A percentile compares a stretch with the other conserved stretches of the same genome.
Evolutionary conservation across 92 coral and sea anemone species (phyloP).

Genomic region (Actinostola sp.): DNA sequence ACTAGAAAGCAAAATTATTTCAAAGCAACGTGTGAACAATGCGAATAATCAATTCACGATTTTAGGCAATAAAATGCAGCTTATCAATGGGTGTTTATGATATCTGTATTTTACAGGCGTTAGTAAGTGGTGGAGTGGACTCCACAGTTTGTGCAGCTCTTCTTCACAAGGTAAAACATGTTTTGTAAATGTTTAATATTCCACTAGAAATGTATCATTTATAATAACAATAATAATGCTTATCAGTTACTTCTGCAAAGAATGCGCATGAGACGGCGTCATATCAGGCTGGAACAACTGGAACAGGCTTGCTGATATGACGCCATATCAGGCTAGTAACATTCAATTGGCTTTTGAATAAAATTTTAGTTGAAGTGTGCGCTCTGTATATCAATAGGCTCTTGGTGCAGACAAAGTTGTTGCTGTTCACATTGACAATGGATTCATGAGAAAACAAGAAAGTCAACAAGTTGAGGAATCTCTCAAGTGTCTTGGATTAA

Average conservation of each 20-base stretch:
- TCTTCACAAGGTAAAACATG: conserved; percentile 70
- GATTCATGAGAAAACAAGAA: conserved; percentile 96
- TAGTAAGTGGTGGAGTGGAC: conserved; percentile 98
- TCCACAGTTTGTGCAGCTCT: conserved; percentile 97
- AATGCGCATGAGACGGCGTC: too few species aligned
- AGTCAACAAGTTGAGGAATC: conserved; percentile 92
- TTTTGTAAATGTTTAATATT: background rate
- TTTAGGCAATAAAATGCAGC: too few species aligned
- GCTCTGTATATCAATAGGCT: conserved; percentile 57
- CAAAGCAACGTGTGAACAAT: too few species aligned
- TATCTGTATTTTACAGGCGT: too few species aligned
- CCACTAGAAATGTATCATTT: background rate
- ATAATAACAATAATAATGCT: too few species aligned
- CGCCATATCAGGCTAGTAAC: too few species aligned
- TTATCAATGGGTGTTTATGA: too few species aligned
- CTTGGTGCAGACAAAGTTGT: conserved; percentile 84
- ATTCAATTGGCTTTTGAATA: background rate
- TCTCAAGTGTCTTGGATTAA: conserved; percentile 80
- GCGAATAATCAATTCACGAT: too few species aligned
- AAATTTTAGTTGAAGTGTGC: background rate
- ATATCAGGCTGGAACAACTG: too few species aligned
- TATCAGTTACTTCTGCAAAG: too few species aligned
- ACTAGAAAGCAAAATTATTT: too few species aligned
- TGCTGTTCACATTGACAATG: conserved; percentile 96
- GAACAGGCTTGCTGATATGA: too few species aligned